Evolutionary conservation across 2,797 vertebrate genomes (phyloP), one percentile per base, ranked within the genome.

Genomic region (Enoplosus armatus): DNA sequence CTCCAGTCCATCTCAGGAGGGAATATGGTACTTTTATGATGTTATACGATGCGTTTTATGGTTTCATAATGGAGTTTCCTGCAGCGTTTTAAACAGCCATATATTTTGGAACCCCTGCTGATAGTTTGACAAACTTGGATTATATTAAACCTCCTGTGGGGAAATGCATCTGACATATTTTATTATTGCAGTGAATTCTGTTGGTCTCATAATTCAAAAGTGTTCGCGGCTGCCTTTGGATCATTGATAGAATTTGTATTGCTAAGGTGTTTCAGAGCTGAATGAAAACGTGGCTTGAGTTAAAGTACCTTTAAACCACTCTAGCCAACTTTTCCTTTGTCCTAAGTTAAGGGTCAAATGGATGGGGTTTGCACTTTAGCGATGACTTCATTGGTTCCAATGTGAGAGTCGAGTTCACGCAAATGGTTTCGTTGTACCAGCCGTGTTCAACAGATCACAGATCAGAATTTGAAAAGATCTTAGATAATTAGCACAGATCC

Each of bases 401-500:
- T 82, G 81, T 74, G 74, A 80, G 75, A 79, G 78, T 80, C 35
- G 54, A 82, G 74, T 85, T 73, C 58, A 85, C 86, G 83, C 84
- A 87, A 91, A 90, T 85, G 75, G 85, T 81, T 87, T 79, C 22
- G 80, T 90, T 92, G 85, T 90, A 84, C 82, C 64, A 72, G 71
- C 79, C 79, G 2, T 90, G 91, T 92, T 91, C 24, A 86, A 90
- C 91, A 93, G 90, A 92, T 90, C 88, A 86, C 84, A 85, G 88
- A 90, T 82, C 88, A 85, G 75, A 80, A 85, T 86, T 84, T 92
- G 80, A 92, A 94, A 89, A 84, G 90, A 88, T 90, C 78, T 75
- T 11, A 88, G 83, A 90, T 93, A 92, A 93, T 90, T 89, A 90
- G 86, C 77, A 27, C 62, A 29, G 74, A 72, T 86, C 66, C 67